Conservation (phyloP, 2,797 vertebrate genomes). For the Typhlichthys subterraneus region DNA sequence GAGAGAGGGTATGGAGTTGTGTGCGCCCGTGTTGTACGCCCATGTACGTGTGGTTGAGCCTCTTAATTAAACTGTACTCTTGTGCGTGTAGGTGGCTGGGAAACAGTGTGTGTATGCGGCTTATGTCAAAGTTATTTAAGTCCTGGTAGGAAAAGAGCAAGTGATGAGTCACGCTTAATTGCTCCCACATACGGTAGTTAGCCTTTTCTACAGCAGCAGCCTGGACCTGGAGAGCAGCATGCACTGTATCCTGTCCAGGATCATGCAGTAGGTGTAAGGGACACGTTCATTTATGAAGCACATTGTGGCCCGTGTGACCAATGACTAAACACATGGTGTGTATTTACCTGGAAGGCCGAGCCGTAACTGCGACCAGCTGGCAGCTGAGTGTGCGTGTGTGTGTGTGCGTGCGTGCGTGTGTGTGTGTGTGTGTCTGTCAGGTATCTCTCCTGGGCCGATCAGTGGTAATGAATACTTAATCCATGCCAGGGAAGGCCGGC, state of each 20-base stretch:
- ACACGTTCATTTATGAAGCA: constrained; percentile 52
- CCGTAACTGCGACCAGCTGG: constrained; percentile 51
- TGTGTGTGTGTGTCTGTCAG: constrained; percentile 42
- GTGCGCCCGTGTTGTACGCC: background rate
- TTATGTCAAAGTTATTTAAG: constrained; percentile 53
- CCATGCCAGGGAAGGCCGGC: too few relatives aligned
- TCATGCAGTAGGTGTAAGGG: constrained; percentile 60
- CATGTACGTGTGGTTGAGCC: background rate
- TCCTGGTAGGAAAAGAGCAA: constrained; percentile 65
- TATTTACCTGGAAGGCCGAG: constrained; percentile 59
- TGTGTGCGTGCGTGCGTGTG: constrained; percentile 40
- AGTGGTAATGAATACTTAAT: constrained; percentile 79
- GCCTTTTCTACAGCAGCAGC: constrained; percentile 11
- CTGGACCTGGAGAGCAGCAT: constrained; percentile 21
- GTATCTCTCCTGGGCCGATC: constrained; percentile 69
- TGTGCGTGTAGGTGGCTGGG: constrained; percentile 9
- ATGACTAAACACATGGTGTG: constrained; percentile 51
- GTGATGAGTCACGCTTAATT: constrained; percentile 65
- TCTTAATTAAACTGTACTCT: background rate
- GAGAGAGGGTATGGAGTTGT: too few relatives aligned
- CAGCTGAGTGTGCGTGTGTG: constrained; percentile 14
- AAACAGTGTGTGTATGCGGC: constrained; percentile 51
- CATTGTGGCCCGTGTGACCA: constrained; percentile 41
- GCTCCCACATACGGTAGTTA: constrained; percentile 50
- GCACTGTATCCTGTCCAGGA: constrained; percentile 41